These are phyloP conservation scores for Cylloceria caligata DNA, from an alignment of 2,888 invertebrate genomes.

Conservation along the genomic window DNA sequence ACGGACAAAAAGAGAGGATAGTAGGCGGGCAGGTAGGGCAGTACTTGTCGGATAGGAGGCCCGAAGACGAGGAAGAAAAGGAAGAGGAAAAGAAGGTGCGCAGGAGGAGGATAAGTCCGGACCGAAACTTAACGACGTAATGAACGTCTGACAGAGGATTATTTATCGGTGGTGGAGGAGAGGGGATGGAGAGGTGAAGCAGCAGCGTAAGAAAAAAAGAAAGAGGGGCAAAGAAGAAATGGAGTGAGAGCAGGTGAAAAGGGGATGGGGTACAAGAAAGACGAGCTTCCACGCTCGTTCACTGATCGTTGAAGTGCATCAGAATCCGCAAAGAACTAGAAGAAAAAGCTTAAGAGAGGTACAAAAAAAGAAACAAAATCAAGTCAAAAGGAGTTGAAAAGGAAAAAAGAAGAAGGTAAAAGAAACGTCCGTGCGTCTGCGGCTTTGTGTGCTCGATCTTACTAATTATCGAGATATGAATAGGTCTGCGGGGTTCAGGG, in stretches of 20 bases:
- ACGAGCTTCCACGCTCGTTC: slow-evolving; percentile 48
- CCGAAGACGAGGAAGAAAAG: slow-evolving; percentile 40
- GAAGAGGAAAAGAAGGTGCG: slow-evolving; percentile 49
- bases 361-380: slow-evolving; percentile 8
- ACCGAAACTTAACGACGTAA: slow-evolving; percentile 82
- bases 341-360: slow-evolving; percentile 35
- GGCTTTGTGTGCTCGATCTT: slow-evolving; percentile 76
- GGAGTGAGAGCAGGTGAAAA: slow-evolving; percentile 60
- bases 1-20: slow-evolving; percentile 8
- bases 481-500: slow-evolving; percentile 69
- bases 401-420: slow-evolving; percentile 61
- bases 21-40: slow-evolving; percentile 56
- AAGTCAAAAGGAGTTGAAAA: slow-evolving; percentile 12
- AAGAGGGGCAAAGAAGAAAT: slow-evolving; percentile 63
- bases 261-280: slow-evolving; percentile 57
- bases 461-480: slow-evolving; percentile 78
- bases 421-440: slow-evolving; percentile 61
- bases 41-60: slow-evolving; percentile 53
- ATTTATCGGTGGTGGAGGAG: slow-evolving; percentile 77
- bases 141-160: slow-evolving; percentile 82
- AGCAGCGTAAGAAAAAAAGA: slow-evolving; percentile 63
- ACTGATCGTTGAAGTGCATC: slow-evolving; percentile 45
- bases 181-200: slow-evolving; percentile 57
- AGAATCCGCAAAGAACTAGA: slow-evolving; percentile 40
- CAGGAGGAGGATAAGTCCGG: slow-evolving; percentile 73